Base-by-base conservation (phyloP, 2,888 invertebrate genomes). In the Penaeus monodon region DNA sequence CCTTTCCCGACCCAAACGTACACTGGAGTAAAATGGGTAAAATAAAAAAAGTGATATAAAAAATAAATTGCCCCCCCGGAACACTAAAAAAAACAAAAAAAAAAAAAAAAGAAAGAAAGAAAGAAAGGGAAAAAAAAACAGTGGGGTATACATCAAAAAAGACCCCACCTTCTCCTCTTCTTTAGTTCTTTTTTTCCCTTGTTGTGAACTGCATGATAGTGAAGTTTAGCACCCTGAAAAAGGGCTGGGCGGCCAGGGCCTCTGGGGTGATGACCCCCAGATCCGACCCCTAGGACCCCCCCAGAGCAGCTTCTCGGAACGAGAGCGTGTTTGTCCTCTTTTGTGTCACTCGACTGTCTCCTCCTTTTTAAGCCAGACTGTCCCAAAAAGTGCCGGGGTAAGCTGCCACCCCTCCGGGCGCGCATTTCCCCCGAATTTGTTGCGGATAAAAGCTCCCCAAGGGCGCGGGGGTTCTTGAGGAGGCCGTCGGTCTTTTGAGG, bases 271-370 rank as follows among this genome's bases (percentile, higher is more conserved):
- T 73, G 44, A 81, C 78, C 27, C 83, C 86, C 3, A 70, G 64
- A 4, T 27, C 65, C 1, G 83, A 65, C 83, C 86, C 86, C 86
- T 83, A 79, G 24, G 86, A 83, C 24, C 86, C 86, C 0, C 78
- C 78, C 64, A 86, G 44, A 63, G 80, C 83, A 86, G n/a, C 79
- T 78, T 82, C 57, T 86, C 86, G 79, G 63, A 27, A 86, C 82
- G 33, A 86, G 65, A 20, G 86, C 0, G 86, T 63, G 22, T 63
- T 86, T 83, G 44, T 86, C 86, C 29, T 86, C 86, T 24, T 86
- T 83, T 79, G 27, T n/a, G 73, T 74, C 14, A 66, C 82, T 29
- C 83, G 82, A 17, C 77, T 74, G 12, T 86, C 86, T 20, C 57
- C 73, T 17, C 83, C 86, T 64, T 76, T 83, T 86, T 17, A 74